Percentiles rank a stretch among this genome's conserved stretches.
Evolutionary conservation across 1,140 invertebrate genomes (phyloP).

Genomic region (Drosophila sulfurigaster): DNA sequence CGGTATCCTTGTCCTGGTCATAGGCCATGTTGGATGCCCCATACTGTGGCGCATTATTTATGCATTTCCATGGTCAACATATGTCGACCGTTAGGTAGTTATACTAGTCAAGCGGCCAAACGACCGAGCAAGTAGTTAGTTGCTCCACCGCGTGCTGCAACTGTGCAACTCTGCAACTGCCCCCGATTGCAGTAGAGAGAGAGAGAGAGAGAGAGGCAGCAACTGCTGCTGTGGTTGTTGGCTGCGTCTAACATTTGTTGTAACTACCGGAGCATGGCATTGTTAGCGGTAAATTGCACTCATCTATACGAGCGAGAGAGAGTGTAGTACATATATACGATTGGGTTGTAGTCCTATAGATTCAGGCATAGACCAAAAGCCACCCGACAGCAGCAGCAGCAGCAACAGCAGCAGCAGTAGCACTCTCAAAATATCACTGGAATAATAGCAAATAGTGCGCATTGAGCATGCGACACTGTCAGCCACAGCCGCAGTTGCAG

Average conservation of each 20-base stretch:
- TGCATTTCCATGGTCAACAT: conserved; percentile 83
- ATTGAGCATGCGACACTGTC: conserved; percentile 81
- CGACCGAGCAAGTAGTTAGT: conserved; percentile 69
- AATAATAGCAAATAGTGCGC: conserved; percentile 82
- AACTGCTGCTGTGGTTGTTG: conserved; percentile 57
- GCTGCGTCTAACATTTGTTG: conserved; percentile 81
- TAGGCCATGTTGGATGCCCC: conserved; percentile 70
- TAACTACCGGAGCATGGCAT: conserved; percentile 81
- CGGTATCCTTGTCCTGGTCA: conserved; percentile 66
- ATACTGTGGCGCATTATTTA: conserved; percentile 81
- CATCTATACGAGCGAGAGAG: conserved; percentile 57
- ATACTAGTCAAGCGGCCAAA: conserved; percentile 46
- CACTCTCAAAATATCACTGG: conserved; percentile 80
- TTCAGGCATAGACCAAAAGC: background rate
- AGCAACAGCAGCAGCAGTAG: conserved; percentile 6
- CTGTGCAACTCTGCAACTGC: conserved; percentile 35
- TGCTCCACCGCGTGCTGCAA: conserved; percentile 26
- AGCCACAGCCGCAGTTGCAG: conserved; percentile 66
- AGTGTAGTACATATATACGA: conserved; percentile 57
- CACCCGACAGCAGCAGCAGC: background rate
- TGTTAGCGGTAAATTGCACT: conserved; percentile 83
- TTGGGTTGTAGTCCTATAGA: conserved; percentile 40
- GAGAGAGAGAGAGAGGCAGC: background rate
- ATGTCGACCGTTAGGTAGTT: conserved; percentile 74
- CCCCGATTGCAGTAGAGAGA: background rate